Conservation (phyloP, 2,888 invertebrate species). For the Sepiola atlantica region DNA sequence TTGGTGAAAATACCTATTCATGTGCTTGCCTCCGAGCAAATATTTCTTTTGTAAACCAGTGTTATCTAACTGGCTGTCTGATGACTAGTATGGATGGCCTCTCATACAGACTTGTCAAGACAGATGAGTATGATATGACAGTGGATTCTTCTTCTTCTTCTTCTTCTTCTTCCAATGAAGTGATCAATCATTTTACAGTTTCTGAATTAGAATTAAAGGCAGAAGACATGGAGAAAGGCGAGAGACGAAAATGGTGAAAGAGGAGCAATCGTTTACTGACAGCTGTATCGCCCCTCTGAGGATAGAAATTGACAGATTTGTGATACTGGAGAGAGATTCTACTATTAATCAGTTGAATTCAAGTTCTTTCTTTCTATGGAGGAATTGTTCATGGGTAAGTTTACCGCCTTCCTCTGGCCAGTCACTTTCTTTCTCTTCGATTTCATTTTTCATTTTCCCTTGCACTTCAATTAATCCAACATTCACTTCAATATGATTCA, state of each 20-base stretch:
- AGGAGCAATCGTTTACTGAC: neutral
- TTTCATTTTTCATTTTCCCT: neutral
- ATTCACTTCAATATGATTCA: neutral
- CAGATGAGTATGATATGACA: neutral
- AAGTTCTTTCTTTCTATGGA: neutral
- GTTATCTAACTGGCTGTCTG: neutral
- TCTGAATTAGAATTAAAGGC: neutral
- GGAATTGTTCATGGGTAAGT: neutral
- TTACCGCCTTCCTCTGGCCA: neutral
- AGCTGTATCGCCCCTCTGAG: neutral
- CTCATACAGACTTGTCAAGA: neutral
- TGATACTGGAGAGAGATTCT: conserved; percentile 18
- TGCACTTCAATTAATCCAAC: neutral
- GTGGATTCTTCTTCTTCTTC: neutral
- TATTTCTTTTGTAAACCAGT: neutral
- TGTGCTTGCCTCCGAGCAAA: too few relatives aligned
- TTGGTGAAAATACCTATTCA: too few relatives aligned
- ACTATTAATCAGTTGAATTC: conserved; percentile 9
- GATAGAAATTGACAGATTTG: neutral
- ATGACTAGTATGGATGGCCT: neutral
- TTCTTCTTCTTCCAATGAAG: neutral
- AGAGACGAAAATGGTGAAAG: neutral
- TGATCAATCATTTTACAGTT: neutral
- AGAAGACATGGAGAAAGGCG: neutral
- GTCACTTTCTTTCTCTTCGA: neutral